phyloP scores from a whole-genome alignment of 2,113 vertebrate genomes.

The Gnathonemus longibarbis region DNA sequence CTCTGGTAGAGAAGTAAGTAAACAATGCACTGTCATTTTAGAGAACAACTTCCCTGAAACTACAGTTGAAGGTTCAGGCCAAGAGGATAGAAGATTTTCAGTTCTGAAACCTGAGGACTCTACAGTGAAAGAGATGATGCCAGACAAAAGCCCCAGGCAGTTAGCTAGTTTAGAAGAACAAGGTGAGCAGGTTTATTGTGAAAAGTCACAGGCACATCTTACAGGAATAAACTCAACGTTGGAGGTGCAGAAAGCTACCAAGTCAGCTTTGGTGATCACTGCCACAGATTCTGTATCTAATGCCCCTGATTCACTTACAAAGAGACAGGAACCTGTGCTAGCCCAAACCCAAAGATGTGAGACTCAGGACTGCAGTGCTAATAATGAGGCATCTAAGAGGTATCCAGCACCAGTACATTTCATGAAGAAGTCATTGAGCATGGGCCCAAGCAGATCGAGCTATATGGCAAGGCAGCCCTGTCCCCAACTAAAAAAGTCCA shows the following conservation, averaged over 20 bases:
- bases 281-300: slow-evolving; percentile 49
- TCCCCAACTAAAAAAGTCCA: slow-evolving; percentile 60
- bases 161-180: slow-evolving; percentile 41
- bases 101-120: slow-evolving; percentile 31
- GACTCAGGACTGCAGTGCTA: slow-evolving; percentile 48
- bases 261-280: slow-evolving; percentile 43
- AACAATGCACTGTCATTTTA: slow-evolving; percentile 13
- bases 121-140: slow-evolving; percentile 36
- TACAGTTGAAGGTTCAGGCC: not conserved
- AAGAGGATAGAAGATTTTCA: slow-evolving; percentile 18
- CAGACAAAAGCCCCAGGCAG: slow-evolving; percentile 33
- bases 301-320: slow-evolving; percentile 35
- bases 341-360: slow-evolving; percentile 46
- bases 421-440: slow-evolving; percentile 62
- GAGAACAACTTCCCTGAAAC: slow-evolving; percentile 6
- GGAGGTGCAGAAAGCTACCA: slow-evolving; percentile 37
- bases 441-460: slow-evolving; percentile 52
- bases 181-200: slow-evolving; percentile 46
- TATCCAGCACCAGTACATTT: slow-evolving; percentile 56
- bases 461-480: slow-evolving; percentile 46
- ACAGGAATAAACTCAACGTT: slow-evolving; percentile 25
- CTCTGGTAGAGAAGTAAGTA: slow-evolving; percentile 12
- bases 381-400: slow-evolving; percentile 57
- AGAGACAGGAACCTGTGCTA: slow-evolving; percentile 36
- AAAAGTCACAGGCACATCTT: slow-evolving; percentile 42